Evolutionary conservation across 2,113 vertebrate species (phyloP).

Genomic region (Amphilophus citrinellus): DNA sequence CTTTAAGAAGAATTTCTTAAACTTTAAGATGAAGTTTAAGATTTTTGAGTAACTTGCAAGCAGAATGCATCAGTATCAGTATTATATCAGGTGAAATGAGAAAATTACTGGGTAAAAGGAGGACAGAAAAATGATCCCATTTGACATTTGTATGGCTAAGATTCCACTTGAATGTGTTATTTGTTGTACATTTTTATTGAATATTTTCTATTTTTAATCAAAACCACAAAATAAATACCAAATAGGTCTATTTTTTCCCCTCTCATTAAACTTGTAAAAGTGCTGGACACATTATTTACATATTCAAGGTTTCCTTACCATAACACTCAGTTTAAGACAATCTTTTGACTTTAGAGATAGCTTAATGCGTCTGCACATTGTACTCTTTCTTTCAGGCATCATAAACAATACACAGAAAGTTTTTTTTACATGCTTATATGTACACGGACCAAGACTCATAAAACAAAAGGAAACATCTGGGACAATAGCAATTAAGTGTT

Average conservation of each 20-base stretch:
- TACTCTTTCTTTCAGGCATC: conserved; percentile 10
- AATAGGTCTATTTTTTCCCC: not conserved
- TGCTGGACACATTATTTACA: not conserved
- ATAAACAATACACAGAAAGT: not conserved
- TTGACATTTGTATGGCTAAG: not conserved
- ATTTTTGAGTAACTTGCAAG: conserved; percentile 19
- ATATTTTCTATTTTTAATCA: not conserved
- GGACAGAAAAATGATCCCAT: not conserved
- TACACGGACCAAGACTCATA: conserved; percentile 17
- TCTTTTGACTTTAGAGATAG: not conserved
- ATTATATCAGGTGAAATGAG: conserved; percentile 12
- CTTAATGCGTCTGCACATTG: not conserved
- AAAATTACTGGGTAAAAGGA: not conserved
- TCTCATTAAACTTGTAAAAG: not conserved
- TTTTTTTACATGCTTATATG: conserved; percentile 28
- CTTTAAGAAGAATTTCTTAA: not conserved
- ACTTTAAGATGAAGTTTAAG: not conserved
- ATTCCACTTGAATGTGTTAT: not conserved
- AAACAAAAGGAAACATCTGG: conserved; percentile 58
- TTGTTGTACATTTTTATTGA: not conserved
- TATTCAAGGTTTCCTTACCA: conserved; percentile 5
- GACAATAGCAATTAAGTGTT: conserved; percentile 63
- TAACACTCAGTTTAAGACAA: conserved; percentile 7
- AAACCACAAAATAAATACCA: not conserved
- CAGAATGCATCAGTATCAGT: conserved; percentile 7